phyloP scores from a whole-genome alignment of 2,797 vertebrate genomes.

The Pipistrellus kuhlii region DNA sequence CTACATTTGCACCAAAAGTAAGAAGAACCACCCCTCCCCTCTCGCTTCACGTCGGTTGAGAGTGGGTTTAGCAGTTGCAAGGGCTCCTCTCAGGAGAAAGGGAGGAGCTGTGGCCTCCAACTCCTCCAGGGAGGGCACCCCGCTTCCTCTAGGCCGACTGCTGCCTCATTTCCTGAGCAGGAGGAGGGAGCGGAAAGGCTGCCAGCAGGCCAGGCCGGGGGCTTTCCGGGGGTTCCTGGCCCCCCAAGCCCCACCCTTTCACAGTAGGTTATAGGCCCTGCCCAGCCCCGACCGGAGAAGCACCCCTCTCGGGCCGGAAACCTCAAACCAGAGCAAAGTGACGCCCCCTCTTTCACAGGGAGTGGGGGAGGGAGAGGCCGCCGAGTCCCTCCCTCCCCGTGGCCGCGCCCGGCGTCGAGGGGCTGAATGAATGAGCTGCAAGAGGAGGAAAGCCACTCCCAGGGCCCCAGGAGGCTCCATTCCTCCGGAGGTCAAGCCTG shows the following conservation, averaged over 20 bases:
- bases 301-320: constrained; percentile 40
- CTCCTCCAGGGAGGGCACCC: constrained; percentile 68
- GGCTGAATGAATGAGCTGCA: constrained; percentile 76
- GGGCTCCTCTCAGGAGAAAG: constrained; percentile 43
- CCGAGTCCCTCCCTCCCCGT: constrained; percentile 78
- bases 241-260: constrained; percentile 7
- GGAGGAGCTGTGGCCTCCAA: constrained; percentile 68
- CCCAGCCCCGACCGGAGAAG: not conserved
- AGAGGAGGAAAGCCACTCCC: not conserved
- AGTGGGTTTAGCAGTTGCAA: not conserved
- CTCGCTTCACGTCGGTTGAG: not conserved
- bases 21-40: not conserved
- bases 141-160: constrained; percentile 76
- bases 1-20: not conserved
- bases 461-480: not conserved
- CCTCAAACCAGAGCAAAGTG: constrained; percentile 43
- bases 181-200: constrained; percentile 74
- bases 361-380: constrained; percentile 54
- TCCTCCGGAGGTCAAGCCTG: not conserved
- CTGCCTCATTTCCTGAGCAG: constrained; percentile 84
- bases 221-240: constrained; percentile 69
- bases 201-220: constrained; percentile 65
- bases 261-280: not conserved
- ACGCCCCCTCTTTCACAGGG: not conserved
- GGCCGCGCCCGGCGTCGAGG: constrained; percentile 64